Evolutionary conservation across 1,140 invertebrate species (phyloP), one percentile per base, ranked within the genome.

Genomic region (Luehdorfia chinensis): DNA sequence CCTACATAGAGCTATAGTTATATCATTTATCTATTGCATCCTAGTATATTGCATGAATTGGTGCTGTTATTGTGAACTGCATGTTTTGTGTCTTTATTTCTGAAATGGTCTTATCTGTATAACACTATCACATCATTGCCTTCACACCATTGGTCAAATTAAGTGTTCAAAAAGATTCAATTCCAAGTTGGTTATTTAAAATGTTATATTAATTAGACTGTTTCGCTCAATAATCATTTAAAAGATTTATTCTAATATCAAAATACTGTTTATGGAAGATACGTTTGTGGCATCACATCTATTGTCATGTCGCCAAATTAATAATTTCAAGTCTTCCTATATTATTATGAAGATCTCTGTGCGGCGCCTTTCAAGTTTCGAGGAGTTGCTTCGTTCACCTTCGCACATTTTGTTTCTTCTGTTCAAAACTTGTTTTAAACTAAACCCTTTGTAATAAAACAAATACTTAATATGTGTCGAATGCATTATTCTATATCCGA

Each of bases 31-130:
- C 23, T 62, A 66, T 64, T 52, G 60, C 57, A 62, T 66, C 49
- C 19, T 56, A 63, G 37, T 49, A 51, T 59, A 57, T 34, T 65
- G 73, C 73, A 75, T 79, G 70, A 27, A 13, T 48, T 37, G 14
- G n/a, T 30, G 41, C 12, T 30, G 33, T 45, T 63, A 25, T 50
- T 56, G 47, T 50, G 47, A 45, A 68, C 73, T 79, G 75, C 75
- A 79, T 76, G 75, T 55, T 70, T 72, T 67, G 62, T 72, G 68
- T 69, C 61, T 65, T 65, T 49, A 37, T 28, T 19, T 16, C 31
- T 25, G 5, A 12, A 7, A n/a, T 3, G 23, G 1, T n/a, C n/a
- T n/a, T n/a, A n/a, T n/a, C n/a, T 21, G 6, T 21, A 3, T 21
- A 21, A 21, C 2, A 21, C 19, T 21, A 12, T 21, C 34, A 37